These are phyloP conservation scores for Scopus umbretta DNA, from an alignment of 2,113 vertebrate species.

Conservation along the genomic window DNA sequence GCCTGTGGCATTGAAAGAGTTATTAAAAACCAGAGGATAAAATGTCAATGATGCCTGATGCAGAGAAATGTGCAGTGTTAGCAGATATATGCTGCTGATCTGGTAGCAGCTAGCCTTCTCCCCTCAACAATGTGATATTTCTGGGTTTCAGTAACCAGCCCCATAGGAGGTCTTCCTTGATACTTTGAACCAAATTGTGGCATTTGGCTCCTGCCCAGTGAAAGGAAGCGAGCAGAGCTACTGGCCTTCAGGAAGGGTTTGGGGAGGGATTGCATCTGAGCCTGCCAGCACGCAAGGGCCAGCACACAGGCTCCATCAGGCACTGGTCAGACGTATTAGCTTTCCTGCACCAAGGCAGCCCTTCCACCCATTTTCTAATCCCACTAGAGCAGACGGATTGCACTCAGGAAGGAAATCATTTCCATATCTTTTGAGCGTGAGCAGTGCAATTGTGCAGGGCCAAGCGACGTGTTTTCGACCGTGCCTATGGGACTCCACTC, in stretches of 20 bases:
- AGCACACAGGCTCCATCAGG: neutral
- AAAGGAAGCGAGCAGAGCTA: neutral
- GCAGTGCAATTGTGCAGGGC: neutral
- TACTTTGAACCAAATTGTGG: neutral
- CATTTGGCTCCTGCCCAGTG: neutral
- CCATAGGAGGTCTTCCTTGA: neutral
- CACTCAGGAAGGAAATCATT: neutral
- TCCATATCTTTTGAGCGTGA: neutral
- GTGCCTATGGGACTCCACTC: neutral
- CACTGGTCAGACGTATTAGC: neutral
- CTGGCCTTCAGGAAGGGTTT: neutral
- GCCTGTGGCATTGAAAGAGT: neutral
- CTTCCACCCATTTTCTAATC: neutral
- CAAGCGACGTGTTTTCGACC: neutral
- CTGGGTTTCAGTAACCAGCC: neutral
- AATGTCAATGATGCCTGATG: constrained; percentile 41
- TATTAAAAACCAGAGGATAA: constrained; percentile 41
- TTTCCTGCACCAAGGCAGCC: neutral
- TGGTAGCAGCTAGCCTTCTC: neutral
- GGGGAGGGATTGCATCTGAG: neutral
- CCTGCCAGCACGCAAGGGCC: neutral
- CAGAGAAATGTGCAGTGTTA: constrained; percentile 51
- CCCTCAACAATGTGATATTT: neutral
- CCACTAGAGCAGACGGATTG: neutral
- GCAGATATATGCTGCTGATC: constrained; percentile 30